Conservation (phyloP, 2,113 vertebrate genomes). For the Arizona elegans region DNA sequence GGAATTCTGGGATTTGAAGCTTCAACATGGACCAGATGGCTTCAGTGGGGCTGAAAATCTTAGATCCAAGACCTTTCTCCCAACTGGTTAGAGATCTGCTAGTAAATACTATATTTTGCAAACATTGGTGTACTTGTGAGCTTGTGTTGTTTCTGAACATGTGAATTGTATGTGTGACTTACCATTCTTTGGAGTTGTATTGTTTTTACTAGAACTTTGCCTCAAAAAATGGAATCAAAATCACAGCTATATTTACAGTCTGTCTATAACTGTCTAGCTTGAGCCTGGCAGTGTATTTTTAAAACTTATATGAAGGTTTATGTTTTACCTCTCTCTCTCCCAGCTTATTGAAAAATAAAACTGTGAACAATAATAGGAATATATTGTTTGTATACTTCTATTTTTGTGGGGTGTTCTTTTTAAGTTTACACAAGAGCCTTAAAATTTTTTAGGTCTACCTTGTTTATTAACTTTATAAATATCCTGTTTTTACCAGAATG, state of each 20-base stretch:
- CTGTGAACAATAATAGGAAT: conserved; percentile 77
- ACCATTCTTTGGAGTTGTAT: conserved; percentile 29
- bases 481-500: conserved; percentile 67
- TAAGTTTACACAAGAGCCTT: conserved; percentile 74
- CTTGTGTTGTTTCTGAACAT: conserved; percentile 17
- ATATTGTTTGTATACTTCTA: conserved; percentile 64
- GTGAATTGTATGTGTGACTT: conserved; percentile 4
- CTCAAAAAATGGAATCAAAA: not conserved
- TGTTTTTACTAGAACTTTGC: not conserved
- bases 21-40: not conserved
- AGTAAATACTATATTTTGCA: not conserved
- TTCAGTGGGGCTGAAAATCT: not conserved
- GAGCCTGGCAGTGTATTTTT: conserved; percentile 42
- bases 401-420: conserved; percentile 10
- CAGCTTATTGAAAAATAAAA: conserved; percentile 69
- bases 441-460: conserved; percentile 70
- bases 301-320: conserved; percentile 61
- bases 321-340: conserved; percentile 28
- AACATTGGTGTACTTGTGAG: conserved; percentile 25
- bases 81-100: not conserved
- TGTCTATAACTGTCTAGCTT: not conserved
- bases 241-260: conserved; percentile 29
- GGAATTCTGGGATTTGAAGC: too few species aligned
- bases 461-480: conserved; percentile 68
- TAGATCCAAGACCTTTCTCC: too few species aligned